phyloP scores from a whole-genome alignment of 2,888 invertebrate species.

The Drosophila lacicola region DNA sequence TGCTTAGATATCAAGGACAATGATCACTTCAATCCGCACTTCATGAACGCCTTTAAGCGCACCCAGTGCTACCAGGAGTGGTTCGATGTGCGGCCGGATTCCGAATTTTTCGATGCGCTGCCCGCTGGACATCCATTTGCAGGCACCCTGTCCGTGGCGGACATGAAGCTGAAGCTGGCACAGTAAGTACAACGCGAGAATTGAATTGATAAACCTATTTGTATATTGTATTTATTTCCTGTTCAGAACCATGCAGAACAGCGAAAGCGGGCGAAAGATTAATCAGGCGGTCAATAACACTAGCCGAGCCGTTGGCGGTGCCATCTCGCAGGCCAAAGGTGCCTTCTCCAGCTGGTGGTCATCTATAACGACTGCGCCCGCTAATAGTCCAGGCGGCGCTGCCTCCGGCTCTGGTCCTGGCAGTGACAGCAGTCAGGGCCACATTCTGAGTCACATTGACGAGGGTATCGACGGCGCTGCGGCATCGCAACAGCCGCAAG shows the following conservation, averaged over 20 bases:
- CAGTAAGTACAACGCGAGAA: slow-evolving; percentile 88
- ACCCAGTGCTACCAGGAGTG: slow-evolving; percentile 96
- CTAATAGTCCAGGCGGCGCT: slow-evolving; percentile 30
- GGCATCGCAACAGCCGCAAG: slow-evolving; percentile 44
- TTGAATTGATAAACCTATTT: not conserved
- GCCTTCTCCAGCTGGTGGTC: slow-evolving; percentile 95
- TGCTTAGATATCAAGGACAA: slow-evolving; percentile 89
- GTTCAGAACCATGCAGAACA: slow-evolving; percentile 95
- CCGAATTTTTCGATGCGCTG: slow-evolving; percentile 89
- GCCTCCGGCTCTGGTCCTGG: slow-evolving; percentile 18
- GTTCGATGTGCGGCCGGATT: slow-evolving; percentile 88
- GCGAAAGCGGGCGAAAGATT: slow-evolving; percentile 96
- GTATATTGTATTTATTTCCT: not conserved
- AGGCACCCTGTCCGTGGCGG: slow-evolving; percentile 96
- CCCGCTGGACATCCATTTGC: slow-evolving; percentile 96
- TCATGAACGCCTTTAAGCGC: slow-evolving; percentile 93
- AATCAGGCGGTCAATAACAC: slow-evolving; percentile 97
- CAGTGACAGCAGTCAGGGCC: slow-evolving; percentile 25
- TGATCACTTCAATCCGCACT: slow-evolving; percentile 94
- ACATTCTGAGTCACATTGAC: slow-evolving; percentile 26
- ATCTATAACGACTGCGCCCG: slow-evolving; percentile 87
- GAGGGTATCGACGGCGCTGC: slow-evolving; percentile 48
- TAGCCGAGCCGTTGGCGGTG: slow-evolving; percentile 95
- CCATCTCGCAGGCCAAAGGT: slow-evolving; percentile 93
- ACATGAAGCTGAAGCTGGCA: slow-evolving; percentile 96